A percentile compares a stretch with the other conserved stretches of the same genome.
Conservation (phyloP, 2,888 invertebrate species). For the Dicyrtomina minuta region DNA sequence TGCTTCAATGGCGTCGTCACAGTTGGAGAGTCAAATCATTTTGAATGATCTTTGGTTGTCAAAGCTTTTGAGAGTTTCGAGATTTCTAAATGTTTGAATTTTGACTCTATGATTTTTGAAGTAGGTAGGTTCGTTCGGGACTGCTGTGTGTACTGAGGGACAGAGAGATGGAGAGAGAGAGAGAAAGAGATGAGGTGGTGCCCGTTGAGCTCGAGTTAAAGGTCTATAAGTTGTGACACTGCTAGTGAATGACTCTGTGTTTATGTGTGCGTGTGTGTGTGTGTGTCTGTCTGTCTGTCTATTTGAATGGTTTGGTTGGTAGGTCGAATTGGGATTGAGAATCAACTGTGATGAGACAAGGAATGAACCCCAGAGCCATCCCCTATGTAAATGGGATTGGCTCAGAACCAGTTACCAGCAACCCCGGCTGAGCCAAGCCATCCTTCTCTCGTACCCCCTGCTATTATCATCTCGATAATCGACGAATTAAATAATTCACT, state of each 20-base stretch:
- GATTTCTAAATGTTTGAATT: too few relatives aligned
- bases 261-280: too few relatives aligned
- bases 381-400: constrained; percentile 46
- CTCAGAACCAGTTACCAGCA: constrained; percentile 28
- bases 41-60: too few relatives aligned
- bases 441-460: constrained; percentile 39
- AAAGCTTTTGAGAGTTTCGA: too few relatives aligned
- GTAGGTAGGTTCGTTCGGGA: not conserved
- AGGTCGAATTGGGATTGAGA: constrained; percentile 4
- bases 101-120: too few relatives aligned
- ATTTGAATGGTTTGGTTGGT: not conserved
- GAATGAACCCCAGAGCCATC: constrained; percentile 36
- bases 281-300: too few relatives aligned
- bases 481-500: constrained; percentile 44
- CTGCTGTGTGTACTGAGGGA: not conserved
- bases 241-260: too few relatives aligned
- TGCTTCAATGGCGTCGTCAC: too few relatives aligned
- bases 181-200: too few relatives aligned
- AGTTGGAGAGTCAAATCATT: too few relatives aligned
- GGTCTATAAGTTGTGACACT: too few relatives aligned
- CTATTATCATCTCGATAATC: constrained; percentile 40
- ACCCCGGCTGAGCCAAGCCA: constrained; percentile 33
- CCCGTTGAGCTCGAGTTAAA: too few relatives aligned
- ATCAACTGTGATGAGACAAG: constrained; percentile 5
- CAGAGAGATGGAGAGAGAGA: not conserved